A percentile compares a stretch with the other conserved stretches of the same genome.
phyloP scores from a whole-genome alignment of 2,888 invertebrate genomes.

The Phaonia tiefii region DNA sequence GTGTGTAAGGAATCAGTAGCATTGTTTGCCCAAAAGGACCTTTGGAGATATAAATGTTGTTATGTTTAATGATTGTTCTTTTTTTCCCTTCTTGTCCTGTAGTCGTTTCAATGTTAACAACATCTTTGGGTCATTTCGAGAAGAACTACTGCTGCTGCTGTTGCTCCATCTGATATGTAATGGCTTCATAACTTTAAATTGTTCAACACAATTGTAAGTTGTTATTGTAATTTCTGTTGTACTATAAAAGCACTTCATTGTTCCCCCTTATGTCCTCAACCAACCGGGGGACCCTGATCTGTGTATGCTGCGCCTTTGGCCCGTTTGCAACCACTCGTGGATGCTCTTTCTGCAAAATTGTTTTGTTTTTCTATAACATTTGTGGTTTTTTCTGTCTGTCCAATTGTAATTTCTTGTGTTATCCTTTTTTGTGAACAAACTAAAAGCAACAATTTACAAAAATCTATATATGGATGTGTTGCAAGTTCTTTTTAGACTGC shows the following conservation, averaged over 20 bases:
- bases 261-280: not conserved
- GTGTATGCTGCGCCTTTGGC: too few species aligned
- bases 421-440: slow-evolving; percentile 40
- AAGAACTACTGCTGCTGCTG: not conserved
- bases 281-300: too few species aligned
- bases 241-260: slow-evolving; percentile 28
- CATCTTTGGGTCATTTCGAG: slow-evolving; percentile 28
- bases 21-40: not conserved
- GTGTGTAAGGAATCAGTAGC: not conserved
- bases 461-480: slow-evolving; percentile 4
- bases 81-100: too few species aligned
- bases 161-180: slow-evolving; percentile 16
- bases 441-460: slow-evolving; percentile 59
- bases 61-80: slow-evolving; percentile 14
- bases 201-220: slow-evolving; percentile 57
- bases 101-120: slow-evolving; percentile 32
- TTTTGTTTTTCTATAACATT: slow-evolving; percentile 44
- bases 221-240: slow-evolving; percentile 44
- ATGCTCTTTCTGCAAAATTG: not conserved
- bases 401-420: slow-evolving; percentile 37
- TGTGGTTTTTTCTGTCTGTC: slow-evolving; percentile 36
- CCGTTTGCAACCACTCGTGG: too few species aligned
- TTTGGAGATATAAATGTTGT: slow-evolving; percentile 16
- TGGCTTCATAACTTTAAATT: slow-evolving; percentile 65
- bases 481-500: slow-evolving; percentile 29